Base-by-base conservation (phyloP, 2,888 invertebrate species). In the Plagodis pulveraria region DNA sequence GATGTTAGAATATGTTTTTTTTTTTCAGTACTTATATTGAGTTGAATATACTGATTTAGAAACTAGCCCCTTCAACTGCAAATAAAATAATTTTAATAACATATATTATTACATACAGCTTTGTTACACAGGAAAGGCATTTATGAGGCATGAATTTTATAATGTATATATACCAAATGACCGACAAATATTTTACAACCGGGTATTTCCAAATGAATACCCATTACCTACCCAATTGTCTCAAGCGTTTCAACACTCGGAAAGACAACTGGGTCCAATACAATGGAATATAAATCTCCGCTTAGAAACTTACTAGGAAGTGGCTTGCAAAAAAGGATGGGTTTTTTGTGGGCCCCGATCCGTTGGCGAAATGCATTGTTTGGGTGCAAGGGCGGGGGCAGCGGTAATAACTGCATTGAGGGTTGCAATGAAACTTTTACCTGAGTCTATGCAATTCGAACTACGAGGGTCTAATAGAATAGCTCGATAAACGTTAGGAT, bases 371-470 rank as follows among this genome's bases (percentile, higher is more conserved):
- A 84, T 81, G 77, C 77, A 89, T 89, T 88, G 86, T 87, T 83
- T 76, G 76, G 67, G 66, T 59, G 58, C 58, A 67, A 74, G 81
- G 79, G 83, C 82, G 86, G 84, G 88, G 86, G 80, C 69, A 81
- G 74, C 66, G 73, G 82, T 80, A 82, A 80, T 84, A 80, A 81
- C 77, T 82, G 79, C 81, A 84, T 77, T 82, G 81, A 84, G 87
- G 89, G 89, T 84, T 65, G 78, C 76, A 88, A 88, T 87, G 80
- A 76, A 86, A 87, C 79, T 87, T 87, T 87, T 90, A 89, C 89
- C 90, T 91, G 90, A 72, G 78, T 62, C 63, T 64, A 65, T 70
- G 74, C 71, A 74, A 63, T 71, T 61, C 65, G 65, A 63, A 63
- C 59, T 57, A 56, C 62, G 60, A 67, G 66, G 62, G 59, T 65